Base-by-base conservation (phyloP, 2,797 vertebrate species). In the Capromys pilorides region DNA sequence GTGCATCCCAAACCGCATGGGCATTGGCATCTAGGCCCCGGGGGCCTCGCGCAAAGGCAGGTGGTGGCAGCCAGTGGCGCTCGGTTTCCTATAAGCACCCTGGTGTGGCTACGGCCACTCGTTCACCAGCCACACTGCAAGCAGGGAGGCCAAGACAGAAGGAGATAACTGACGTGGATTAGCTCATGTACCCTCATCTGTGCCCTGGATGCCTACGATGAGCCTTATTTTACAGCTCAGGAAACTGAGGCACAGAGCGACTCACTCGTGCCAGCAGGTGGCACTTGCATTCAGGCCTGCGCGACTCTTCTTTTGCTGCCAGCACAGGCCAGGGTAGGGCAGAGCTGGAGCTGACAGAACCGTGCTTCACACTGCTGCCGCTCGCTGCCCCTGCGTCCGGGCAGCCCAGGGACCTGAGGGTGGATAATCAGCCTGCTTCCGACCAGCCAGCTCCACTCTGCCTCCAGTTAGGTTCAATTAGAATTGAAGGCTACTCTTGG, bases 391-490 rank as follows among this genome's bases (percentile, higher is more conserved):
- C 45, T 8, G 8, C 8, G 45, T 8, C 45, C 8, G 45, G 45
- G 45, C 45, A 45, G 33, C 62, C 26, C 66, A 5, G 0, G 28
- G 49, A 71, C 62, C 64, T 13, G 18, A 59, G 28, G 54, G 59
- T 41, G 28, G 69, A 80, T 36, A 51, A 22, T 49, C 81, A 57
- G 41, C 62, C 36, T 73, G 64, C 79, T 67, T n/a, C 94, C 94
- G 95, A 75, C 91, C 5, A 33, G 31, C 78, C 88, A 19, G 49
- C 10, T 31, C 51, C 36, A 54, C 85, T 71, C 64, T 31, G 86
- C 88, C 90, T 96, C 93, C 90, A 73, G 16, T 92, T 89, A 73
- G 9, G 4, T 22, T 67, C 86, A 82, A 22, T 80, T 87, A 71
- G 73, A 95, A 87, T 77, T 4, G 31, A 41, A 85, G 71, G 77